A percentile compares a stretch with the other conserved stretches of the same genome.
Evolutionary conservation across 2,888 invertebrate species (phyloP).

Genomic region (Oxyscelio sp.): DNA sequence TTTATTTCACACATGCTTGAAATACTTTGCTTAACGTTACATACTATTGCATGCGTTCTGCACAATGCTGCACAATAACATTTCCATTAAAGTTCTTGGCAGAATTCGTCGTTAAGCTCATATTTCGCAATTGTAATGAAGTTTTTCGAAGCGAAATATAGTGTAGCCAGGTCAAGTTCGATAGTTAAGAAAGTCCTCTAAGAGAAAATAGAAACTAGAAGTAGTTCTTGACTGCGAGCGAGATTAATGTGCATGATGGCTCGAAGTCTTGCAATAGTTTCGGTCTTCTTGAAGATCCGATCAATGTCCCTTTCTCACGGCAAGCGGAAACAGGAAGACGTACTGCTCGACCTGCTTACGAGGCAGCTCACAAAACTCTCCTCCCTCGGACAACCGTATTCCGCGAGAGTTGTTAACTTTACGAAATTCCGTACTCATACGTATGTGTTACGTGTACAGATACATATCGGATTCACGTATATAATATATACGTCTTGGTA

Average conservation of each 20-base stretch:
- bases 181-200: slow-evolving; percentile 58
- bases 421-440: slow-evolving; percentile 67
- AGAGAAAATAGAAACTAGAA: slow-evolving; percentile 58
- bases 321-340: slow-evolving; percentile 81
- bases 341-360: slow-evolving; percentile 83
- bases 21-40: no score
- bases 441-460: slow-evolving; percentile 64
- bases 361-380: slow-evolving; percentile 74
- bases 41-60: no score
- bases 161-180: slow-evolving; percentile 62
- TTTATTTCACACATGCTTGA: no score
- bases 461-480: slow-evolving; percentile 58
- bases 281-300: slow-evolving; percentile 78
- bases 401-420: slow-evolving; percentile 84
- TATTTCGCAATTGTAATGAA: slow-evolving; percentile 37
- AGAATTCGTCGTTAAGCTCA: slow-evolving; percentile 1
- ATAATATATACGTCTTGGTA: slow-evolving; percentile 56
- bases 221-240: slow-evolving; percentile 36
- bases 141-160: slow-evolving; percentile 52
- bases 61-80: no score
- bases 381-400: slow-evolving; percentile 77
- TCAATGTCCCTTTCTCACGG: slow-evolving; percentile 80
- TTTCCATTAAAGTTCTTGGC: no score
- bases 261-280: slow-evolving; percentile 62
- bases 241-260: slow-evolving; percentile 62